Evolutionary conservation across 2,797 vertebrate species (phyloP), one percentile per base, ranked within the genome.

Genomic region (Urocyon cinereoargenteus): DNA sequence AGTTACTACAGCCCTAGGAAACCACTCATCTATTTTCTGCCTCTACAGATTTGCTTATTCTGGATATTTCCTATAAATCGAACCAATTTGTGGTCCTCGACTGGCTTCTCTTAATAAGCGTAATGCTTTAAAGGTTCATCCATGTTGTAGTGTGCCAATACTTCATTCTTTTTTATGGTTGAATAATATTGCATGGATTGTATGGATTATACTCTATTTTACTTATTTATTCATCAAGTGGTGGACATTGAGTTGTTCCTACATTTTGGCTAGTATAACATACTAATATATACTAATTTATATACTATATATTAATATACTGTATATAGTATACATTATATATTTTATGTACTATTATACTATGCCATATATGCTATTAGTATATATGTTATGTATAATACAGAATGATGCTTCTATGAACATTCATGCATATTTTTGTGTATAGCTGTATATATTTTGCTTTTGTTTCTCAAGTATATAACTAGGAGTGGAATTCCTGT

Each of bases 391-490:
- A 31, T 53, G n/a, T 78, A 21, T 62, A 84, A n/a, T 62, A 77
- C 51, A 88, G 40, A 86, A 86, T 78, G 78, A 57, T 70, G 53
- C 16, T 93, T 12, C 40, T 81, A n/a, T 93, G 75, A 81, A 81
- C 53, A 87, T 68, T 68, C 28, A 49, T 24, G 40, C 14, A 81
- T 70, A 55, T 62, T 51, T 61, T 85, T 93, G n/a, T 87, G 22
- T 34, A 70, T 12, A 87, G 31, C 59, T 59, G 57, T 49, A 77
- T 51, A 51, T 77, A 77, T 5, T 68, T 34, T 68, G 19, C 26
- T 68, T 81, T 68, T 68, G 55, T 68, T 83, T 61, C 40, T 83
- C 10, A 55, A 55, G 55, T 61, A 51, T 51, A 11, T 51, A 34
- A 72, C 55, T 51, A 91, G 40, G 40, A 72, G 53, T 61, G 55